Conservation (phyloP, 2,888 invertebrate species). For the Dexiosoma caninum region DNA sequence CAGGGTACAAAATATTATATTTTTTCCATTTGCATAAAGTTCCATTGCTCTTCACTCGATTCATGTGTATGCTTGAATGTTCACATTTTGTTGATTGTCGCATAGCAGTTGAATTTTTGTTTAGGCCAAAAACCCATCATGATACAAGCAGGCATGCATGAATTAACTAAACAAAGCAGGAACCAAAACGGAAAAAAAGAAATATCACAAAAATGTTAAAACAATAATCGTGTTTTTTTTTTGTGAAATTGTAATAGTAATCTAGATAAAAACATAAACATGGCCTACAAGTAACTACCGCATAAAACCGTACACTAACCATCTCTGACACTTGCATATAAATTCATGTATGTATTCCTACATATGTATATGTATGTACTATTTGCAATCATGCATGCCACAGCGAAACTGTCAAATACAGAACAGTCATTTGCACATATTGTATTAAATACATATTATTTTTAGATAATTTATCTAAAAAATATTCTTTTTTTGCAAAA, state of each 20-base stretch:
- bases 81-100: constrained; percentile 39
- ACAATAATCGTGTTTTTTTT: constrained; percentile 56
- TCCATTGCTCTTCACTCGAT: not conserved
- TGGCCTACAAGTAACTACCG: not conserved
- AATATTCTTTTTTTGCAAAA: not conserved
- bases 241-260: constrained; percentile 52
- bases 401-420: constrained; percentile 14
- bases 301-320: not conserved
- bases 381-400: constrained; percentile 2
- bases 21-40: not conserved
- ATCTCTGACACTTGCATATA: too few relatives aligned
- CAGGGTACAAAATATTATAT: not conserved
- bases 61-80: not conserved
- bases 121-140: constrained; percentile 51
- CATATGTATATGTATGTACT: too few relatives aligned
- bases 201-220: constrained; percentile 27
- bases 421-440: constrained; percentile 19
- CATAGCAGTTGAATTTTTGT: constrained; percentile 48
- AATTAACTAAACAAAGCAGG: constrained; percentile 39
- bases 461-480: not conserved
- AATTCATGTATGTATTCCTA: too few relatives aligned
- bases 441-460: not conserved
- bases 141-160: constrained; percentile 51
- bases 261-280: constrained; percentile 40
- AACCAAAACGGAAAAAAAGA: constrained; percentile 9